Conservation (phyloP, 2,888 invertebrate genomes). For the Chrysotoxum bicinctum region DNA sequence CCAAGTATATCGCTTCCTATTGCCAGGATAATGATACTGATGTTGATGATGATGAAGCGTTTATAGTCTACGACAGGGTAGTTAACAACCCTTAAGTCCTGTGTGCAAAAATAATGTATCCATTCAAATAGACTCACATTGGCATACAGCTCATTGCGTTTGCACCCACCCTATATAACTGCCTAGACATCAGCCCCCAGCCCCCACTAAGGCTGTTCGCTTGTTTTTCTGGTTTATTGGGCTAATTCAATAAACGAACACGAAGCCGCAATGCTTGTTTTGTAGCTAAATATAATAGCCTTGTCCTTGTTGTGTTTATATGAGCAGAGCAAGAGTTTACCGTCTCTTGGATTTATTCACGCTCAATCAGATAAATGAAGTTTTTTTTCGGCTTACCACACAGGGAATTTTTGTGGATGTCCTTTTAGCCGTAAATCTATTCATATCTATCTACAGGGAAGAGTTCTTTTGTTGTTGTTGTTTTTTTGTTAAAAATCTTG, state of each 20-base stretch:
- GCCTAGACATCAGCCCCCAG: neutral
- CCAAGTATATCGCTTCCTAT: conserved; percentile 47
- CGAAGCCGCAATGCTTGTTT: conserved; percentile 75
- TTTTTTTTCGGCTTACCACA: conserved; percentile 48
- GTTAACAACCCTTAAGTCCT: conserved; percentile 72
- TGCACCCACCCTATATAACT: conserved; percentile 53
- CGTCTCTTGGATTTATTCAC: conserved; percentile 77
- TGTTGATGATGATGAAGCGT: conserved; percentile 70
- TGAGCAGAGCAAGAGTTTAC: conserved; percentile 45
- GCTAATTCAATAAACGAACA: conserved; percentile 82
- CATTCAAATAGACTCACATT: conserved; percentile 74
- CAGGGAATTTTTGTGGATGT: conserved; percentile 61
- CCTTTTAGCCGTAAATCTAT: conserved; percentile 54
- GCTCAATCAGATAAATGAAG: conserved; percentile 81
- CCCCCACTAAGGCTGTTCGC: conserved; percentile 73
- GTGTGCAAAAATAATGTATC: conserved; percentile 68
- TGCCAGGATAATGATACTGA: conserved; percentile 67
- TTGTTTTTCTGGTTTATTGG: conserved; percentile 82
- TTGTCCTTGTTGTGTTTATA: conserved; percentile 55
- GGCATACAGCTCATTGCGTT: conserved; percentile 76
- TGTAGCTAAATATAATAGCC: conserved; percentile 66
- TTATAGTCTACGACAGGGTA: conserved; percentile 68
- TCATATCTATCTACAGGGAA: conserved; percentile 35
- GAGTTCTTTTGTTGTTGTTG: conserved; percentile 13
- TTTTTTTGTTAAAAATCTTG: conserved; percentile 79